These are phyloP conservation scores for Rostratula benghalensis DNA, from an alignment of 2,113 vertebrate genomes.

Conservation along the genomic window DNA sequence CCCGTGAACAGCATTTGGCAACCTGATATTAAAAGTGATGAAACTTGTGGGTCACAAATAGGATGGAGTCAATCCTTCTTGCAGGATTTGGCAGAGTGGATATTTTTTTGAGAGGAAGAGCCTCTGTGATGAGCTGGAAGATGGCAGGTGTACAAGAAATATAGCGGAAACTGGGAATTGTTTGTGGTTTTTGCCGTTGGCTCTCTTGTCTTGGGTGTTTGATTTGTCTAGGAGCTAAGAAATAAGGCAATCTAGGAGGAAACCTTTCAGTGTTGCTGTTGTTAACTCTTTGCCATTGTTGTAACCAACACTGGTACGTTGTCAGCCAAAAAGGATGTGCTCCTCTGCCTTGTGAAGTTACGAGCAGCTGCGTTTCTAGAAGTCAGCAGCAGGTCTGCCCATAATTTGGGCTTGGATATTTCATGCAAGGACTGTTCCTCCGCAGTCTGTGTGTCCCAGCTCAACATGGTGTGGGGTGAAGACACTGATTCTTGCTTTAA, in stretches of 20 bases:
- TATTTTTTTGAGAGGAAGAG: conserved; percentile 49
- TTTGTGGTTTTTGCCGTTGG: conserved; percentile 26
- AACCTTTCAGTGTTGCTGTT: background rate
- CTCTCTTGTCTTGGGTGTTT: conserved; percentile 11
- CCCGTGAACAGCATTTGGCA: conserved; percentile 26
- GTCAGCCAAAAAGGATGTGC: background rate
- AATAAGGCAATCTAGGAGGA: background rate
- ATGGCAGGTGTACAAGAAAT: conserved; percentile 65
- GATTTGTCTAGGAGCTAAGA: conserved; percentile 18
- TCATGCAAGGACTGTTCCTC: background rate
- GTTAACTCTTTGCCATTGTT: conserved; percentile 5
- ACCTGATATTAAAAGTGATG: background rate
- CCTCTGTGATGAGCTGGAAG: conserved; percentile 62
- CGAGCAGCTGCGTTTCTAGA: background rate
- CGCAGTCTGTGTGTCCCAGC: background rate
- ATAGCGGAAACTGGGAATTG: conserved; percentile 27
- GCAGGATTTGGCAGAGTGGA: conserved; percentile 39
- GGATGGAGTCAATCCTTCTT: conserved; percentile 20
- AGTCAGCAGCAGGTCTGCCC: background rate
- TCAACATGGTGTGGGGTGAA: background rate
- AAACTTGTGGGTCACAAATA: background rate
- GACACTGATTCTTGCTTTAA: background rate
- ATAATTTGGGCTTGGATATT: background rate
- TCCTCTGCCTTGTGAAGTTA: background rate
- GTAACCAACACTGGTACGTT: background rate